A percentile compares a stretch with the other conserved stretches of the same genome.
phyloP scores from a whole-genome alignment of 2,113 vertebrate genomes.

The Coturnix japonica region DNA sequence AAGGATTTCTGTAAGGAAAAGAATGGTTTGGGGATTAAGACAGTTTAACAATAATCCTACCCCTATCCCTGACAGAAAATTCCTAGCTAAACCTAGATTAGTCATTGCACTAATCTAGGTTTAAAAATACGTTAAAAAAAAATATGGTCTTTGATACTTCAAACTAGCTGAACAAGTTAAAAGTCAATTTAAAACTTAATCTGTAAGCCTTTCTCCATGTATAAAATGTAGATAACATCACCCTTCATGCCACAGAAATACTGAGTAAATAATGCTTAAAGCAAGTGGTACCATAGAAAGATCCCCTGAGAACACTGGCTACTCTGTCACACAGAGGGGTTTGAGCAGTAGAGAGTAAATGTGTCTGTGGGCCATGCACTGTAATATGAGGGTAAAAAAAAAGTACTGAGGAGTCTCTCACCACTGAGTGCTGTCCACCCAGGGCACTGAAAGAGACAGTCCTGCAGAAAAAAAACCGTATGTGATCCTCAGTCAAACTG shows the following conservation, averaged over 20 bases:
- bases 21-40: neutral
- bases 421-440: neutral
- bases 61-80: neutral
- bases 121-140: neutral
- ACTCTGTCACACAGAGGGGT: neutral
- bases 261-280: neutral
- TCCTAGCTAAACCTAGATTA: neutral
- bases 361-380: neutral
- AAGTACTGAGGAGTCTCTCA: neutral
- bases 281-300: neutral
- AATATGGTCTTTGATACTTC: neutral
- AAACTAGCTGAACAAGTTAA: neutral
- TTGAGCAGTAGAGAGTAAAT: conserved; percentile 9
- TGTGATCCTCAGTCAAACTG: conserved; percentile 19
- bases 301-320: neutral
- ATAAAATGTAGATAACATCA: neutral
- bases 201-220: neutral
- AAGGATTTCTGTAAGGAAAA: neutral
- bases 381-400: conserved; percentile 2
- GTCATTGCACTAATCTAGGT: neutral
- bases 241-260: neutral
- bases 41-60: neutral
- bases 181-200: neutral
- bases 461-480: neutral
- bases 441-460: neutral